Evolutionary conservation across 1,140 invertebrate species (phyloP), one percentile per base, ranked within the genome.

Genomic region (Tetraneura akinire): DNA sequence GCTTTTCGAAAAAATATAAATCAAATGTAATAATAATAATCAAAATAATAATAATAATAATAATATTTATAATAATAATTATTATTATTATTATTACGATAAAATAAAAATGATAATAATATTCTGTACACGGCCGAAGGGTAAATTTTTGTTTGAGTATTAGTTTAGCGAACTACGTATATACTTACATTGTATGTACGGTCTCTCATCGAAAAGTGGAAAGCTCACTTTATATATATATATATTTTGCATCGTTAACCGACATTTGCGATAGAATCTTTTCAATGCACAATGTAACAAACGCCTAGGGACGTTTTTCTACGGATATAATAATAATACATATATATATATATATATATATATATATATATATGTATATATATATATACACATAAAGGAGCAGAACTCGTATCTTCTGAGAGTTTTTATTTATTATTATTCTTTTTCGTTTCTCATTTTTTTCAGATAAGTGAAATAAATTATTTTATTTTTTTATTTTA

Each of bases 141-240:
- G 21, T n/a, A 23, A 47, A 47, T 49, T 71, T 71, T 37, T 8
- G 47, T 51, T 37, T 0, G 68, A 71, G 47, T 71, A 51, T 71
- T 71, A 45, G 68, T 71, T 71, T 71, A 51, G 68, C 68, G 45
- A 9, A 11, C 45, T 21, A 45, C 11, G 21, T 23, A 49, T 3
- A 45, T 45, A 71, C 45, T 16, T 6, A 37, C 21, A 45, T 45
- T 9, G 47, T 37, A 71, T 14, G 29, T 18, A 23, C n/a, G 53
- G 55, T 76, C 73, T 76, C 53, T 76, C 53, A 37, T 47, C 37
- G 74, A 78, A 78, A 78, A 78, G 74, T 78, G 74, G 74, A 78
- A 47, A 78, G 55, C 74, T 60, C 74, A 21, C 42, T 78, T 55
- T 55, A 55, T 13, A 55, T 53, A 1, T 55, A 23, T 62, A 23